Base-by-base conservation (phyloP, 1,140 invertebrate species). In the Globodera rostochiensis region DNA sequence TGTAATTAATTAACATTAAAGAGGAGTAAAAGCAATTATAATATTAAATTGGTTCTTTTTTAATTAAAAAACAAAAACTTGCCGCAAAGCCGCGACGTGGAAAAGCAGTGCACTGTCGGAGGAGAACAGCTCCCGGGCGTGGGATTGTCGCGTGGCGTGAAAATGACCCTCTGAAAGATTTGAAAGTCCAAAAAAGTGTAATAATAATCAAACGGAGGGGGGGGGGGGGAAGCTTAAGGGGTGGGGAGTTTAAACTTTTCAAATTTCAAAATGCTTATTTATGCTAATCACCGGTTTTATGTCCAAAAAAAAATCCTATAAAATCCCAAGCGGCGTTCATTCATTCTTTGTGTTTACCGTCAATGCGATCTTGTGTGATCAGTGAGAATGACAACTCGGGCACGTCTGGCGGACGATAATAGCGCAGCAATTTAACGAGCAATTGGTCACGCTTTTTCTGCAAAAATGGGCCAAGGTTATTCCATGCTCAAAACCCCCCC, bases 391-490 rank as follows among this genome's bases (percentile, higher is more conserved):
- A 76, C 49, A 84, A 47, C 60, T 84, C 83, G 70, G 83, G 83
- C 47, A 84, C 83, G 76, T 84, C 83, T 57, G 80, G 77, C 8
- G 84, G 84, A 1, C 83, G 83, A 50, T 84, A 84, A 74, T 85
- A 84, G 7, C 83, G 83, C 45, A 73, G 71, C 70, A 84, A 46
- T 71, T 84, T 84, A n/a, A 80, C 84, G 2, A 79, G 74, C 64
- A 84, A 15, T n/a, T 84, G 75, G 46, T 85, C 83, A 9, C 83
- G 67, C 74, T 84, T 84, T 64, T 80, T 79, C 83, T 84, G 64
- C 79, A 84, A 81, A 36, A 75, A 9, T 64, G 57, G 57, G 57
- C 57, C 57, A 64, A 64, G 57, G 57, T 64, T 64, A 64, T 36
- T 36, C 2, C 36, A 36, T 36, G 36, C 36, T 36, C 36, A 3